Evolutionary conservation across 1,140 invertebrate genomes (phyloP).

Genomic region (Thrips palmi): DNA sequence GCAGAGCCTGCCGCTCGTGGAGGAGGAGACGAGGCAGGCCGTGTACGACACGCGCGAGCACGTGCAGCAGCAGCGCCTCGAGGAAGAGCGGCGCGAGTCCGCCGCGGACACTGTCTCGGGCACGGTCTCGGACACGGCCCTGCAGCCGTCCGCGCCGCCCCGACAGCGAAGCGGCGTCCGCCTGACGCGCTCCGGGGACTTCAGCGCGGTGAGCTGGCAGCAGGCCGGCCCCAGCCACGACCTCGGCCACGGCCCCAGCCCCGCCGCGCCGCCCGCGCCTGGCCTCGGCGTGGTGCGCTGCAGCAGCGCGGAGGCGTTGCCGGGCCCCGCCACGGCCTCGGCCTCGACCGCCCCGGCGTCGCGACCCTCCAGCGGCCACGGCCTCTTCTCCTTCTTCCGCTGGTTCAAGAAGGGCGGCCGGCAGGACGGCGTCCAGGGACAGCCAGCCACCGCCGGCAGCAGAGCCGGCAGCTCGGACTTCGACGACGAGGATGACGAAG

Average conservation of each 20-base stretch:
- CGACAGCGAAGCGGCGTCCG: too few species aligned
- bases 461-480: constrained; percentile 16
- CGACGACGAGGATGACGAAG: constrained; percentile 12
- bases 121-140: too few species aligned
- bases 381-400: constrained; percentile 28
- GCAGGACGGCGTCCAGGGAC: neutral
- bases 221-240: constrained; percentile 1
- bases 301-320: too few species aligned
- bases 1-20: too few species aligned
- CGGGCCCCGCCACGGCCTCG: constrained; percentile 2
- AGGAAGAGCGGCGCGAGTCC: too few species aligned
- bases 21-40: too few species aligned
- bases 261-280: constrained; percentile 8
- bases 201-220: constrained; percentile 3
- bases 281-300: constrained; percentile 7
- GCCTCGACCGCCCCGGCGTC: constrained; percentile 8
- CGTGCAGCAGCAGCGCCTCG: too few species aligned
- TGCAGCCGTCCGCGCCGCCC: too few species aligned
- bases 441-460: constrained; percentile 16
- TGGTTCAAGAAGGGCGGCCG: constrained; percentile 25
- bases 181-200: too few species aligned
- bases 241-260: constrained; percentile 6
- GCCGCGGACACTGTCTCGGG: too few species aligned
- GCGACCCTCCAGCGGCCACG: constrained; percentile 15
- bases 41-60: too few species aligned